Base-by-base conservation (phyloP, 2,797 vertebrate genomes). In the Corythornis leucogaster region DNA sequence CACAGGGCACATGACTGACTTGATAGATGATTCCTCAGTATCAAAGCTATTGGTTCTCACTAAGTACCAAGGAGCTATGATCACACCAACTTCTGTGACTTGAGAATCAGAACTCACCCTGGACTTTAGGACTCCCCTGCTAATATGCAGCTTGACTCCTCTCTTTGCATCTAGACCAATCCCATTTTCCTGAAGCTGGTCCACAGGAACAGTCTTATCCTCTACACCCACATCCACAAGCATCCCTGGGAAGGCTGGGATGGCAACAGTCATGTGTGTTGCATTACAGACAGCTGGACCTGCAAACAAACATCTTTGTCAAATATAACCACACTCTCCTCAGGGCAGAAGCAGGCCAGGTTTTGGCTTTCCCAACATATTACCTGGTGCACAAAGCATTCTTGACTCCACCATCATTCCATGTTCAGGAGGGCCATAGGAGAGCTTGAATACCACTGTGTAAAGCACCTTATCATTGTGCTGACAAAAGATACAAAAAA, bases 351-450 rank as follows among this genome's bases (percentile, higher is more conserved):
- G 26, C 14, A n/a, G 33, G 5, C 12, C 16, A 67, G 6, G 13
- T 30, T 70, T 14, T 58, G n/a, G 3, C 3, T 81, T 46, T 19
- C 67, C 25, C 6, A 4, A 5, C 21, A 4, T 6, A 15, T 96
- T 93, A 98, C 98, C 97, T 96, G 92, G 83, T 12, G 81, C 80
- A 89, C 98, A 98, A 33, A 97, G 61, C 92, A 98, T 94, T 64
- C 76, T 92, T 9, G 97, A 92, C 8, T 91, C 89, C 22, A 91
- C 80, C 15, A 59, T 81, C 45, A 93, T 69, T 7, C 35, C 81
- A 0, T 0, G 92, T 26, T 92, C 94, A 43, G 82, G 68, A 82
- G 67, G 64, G 7, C 90, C 85, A 2, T 96, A 93, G 0, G 0
- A 30, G 7, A 98, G 89, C 33, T 91, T 91, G 67, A 98, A 28